Base-by-base conservation (phyloP, 2,113 vertebrate species). In the Spheniscus mendiculus region DNA sequence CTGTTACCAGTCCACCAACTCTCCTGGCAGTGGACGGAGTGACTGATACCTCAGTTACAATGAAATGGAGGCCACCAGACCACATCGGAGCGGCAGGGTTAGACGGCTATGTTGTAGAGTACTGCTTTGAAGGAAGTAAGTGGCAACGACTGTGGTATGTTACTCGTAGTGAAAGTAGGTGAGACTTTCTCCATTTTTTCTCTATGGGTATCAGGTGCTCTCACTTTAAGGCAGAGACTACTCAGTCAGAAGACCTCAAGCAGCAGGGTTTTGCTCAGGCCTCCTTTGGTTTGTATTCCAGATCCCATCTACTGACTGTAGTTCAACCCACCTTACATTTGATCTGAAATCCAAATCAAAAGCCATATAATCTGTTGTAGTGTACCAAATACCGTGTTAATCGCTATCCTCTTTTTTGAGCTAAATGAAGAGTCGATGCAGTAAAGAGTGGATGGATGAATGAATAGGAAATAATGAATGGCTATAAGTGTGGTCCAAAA, bases 91-190 rank as follows among this genome's bases (percentile, higher is more conserved):
- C 99, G 0, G 99, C 99, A 29, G 99, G 99, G 71, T 97, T 99
- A 95, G 99, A 99, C 1, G 99, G 99, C 93, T 99, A 99, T 95
- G 96, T 99, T 89, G 96, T 99, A 97, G 99, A 99, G 95, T 99
- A 99, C 97, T 99, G 99, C 98, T 83, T 99, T 59, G 99, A 99
- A 99, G 99, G 99, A 99, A 98, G 99, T 99, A 98, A 99, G 99
- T 98, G 84, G 59, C 66, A 19, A 47, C 13, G 0, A 55, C 52
- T 14, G 16, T 10, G 87, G 61, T 90, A 16, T 62, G 71, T 70
- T 78, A 32, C 45, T 56, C 71, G 15, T 50, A n/a, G 30, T 38
- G 87, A 87, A 79, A 45, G 65, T 97, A 91, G 93, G 93, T 97
- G 96, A 98, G 92, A 90, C 38, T 80, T 71, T 73, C 32, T 83